phyloP scores from a whole-genome alignment of 2,797 vertebrate genomes.

The Phrynocephalus guinanensis region DNA sequence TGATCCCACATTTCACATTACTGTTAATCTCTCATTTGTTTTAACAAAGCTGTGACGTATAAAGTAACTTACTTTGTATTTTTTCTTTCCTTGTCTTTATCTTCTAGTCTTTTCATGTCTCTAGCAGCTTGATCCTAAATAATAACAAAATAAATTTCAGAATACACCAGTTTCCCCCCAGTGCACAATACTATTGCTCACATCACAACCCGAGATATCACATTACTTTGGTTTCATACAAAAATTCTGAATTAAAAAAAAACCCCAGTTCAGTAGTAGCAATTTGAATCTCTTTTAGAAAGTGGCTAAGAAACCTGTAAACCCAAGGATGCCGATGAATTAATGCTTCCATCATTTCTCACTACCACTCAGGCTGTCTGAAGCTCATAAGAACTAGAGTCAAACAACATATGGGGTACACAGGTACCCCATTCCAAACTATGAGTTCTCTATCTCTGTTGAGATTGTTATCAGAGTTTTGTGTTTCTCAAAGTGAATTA shows the following conservation, averaged over 20 bases:
- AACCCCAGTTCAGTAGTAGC: background rate
- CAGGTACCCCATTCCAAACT: background rate
- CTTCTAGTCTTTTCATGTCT: slow-evolving; percentile 97
- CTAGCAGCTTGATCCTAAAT: slow-evolving; percentile 93
- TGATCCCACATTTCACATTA: slow-evolving; percentile 3
- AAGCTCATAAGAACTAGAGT: background rate
- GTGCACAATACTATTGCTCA: background rate
- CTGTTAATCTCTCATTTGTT: background rate
- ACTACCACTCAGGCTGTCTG: background rate
- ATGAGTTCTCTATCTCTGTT: background rate
- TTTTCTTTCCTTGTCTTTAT: slow-evolving; percentile 96
- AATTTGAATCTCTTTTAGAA: background rate
- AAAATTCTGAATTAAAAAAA: slow-evolving; percentile 1
- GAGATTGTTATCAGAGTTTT: background rate
- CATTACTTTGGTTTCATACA: background rate
- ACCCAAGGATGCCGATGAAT: background rate
- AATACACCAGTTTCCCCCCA: background rate
- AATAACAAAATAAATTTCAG: slow-evolving; percentile 67
- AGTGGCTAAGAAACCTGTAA: background rate
- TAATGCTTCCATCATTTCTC: background rate
- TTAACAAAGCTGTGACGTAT: slow-evolving; percentile 31
- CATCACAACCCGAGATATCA: background rate
- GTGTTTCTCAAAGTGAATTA: background rate
- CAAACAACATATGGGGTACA: background rate
- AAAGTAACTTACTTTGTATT: slow-evolving; percentile 90